A percentile compares a stretch with the other conserved stretches of the same genome.
Conservation (phyloP, 1,140 invertebrate species). For the Drosophila busckii region DNA sequence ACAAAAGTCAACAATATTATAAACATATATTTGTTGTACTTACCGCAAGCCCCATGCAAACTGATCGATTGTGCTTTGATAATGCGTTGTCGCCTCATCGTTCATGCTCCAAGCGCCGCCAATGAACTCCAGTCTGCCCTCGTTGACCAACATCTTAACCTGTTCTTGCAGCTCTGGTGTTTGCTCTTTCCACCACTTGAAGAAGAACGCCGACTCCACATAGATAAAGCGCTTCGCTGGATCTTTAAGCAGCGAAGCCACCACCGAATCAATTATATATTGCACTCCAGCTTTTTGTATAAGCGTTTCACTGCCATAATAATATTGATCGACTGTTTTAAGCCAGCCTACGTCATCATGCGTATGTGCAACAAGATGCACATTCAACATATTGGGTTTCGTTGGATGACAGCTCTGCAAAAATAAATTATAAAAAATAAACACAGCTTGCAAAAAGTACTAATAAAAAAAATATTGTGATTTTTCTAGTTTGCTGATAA, state of each 20-base stretch:
- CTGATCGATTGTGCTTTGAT: slow-evolving; percentile 97
- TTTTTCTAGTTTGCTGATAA: too few species aligned
- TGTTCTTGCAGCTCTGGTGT: slow-evolving; percentile 81
- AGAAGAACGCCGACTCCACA: slow-evolving; percentile 93
- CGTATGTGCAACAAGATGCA: slow-evolving; percentile 89
- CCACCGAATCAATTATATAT: slow-evolving; percentile 94
- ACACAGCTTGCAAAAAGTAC: too few species aligned
- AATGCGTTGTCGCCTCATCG: slow-evolving; percentile 95
- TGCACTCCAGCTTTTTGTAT: slow-evolving; percentile 91
- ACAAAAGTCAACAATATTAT: slow-evolving; percentile 78
- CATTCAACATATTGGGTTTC: slow-evolving; percentile 81
- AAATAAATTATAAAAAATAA: background rate
- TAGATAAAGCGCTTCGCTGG: slow-evolving; percentile 85
- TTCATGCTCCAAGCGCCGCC: slow-evolving; percentile 95
- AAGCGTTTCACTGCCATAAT: slow-evolving; percentile 80
- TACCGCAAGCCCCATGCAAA: slow-evolving; percentile 85
- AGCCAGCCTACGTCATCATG: slow-evolving; percentile 97
- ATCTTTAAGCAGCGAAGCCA: slow-evolving; percentile 87
- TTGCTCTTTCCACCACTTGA: slow-evolving; percentile 94
- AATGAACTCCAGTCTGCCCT: slow-evolving; percentile 92
- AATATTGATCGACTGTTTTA: slow-evolving; percentile 91
- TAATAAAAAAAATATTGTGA: too few species aligned
- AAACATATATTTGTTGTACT: background rate
- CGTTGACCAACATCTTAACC: slow-evolving; percentile 83
- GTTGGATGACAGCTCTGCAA: slow-evolving; percentile 56